These are phyloP conservation scores for Andrena haemorrhoa DNA, from an alignment of 2,888 invertebrate genomes.

Conservation along the genomic window DNA sequence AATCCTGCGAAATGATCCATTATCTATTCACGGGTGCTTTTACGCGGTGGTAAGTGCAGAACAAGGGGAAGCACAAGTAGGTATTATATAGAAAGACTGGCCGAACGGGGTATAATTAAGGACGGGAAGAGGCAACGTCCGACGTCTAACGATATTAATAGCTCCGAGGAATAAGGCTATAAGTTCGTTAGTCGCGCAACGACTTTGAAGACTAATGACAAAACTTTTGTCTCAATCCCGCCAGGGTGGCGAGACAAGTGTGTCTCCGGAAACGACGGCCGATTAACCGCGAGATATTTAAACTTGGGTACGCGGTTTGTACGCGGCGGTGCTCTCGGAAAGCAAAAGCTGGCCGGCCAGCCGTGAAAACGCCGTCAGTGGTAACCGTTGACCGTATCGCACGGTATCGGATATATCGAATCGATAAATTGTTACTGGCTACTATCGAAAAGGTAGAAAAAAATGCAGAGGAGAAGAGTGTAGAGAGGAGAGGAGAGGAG, in stretches of 20 bases:
- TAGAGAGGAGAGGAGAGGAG: neutral
- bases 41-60: conserved; percentile 8
- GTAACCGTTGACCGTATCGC: conserved; percentile 34
- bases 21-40: conserved; percentile 21
- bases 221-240: conserved; percentile 55
- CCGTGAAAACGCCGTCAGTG: conserved; percentile 29
- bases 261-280: conserved; percentile 28
- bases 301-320: neutral
- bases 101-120: conserved; percentile 67
- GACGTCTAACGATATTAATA: conserved; percentile 58
- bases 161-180: conserved; percentile 50
- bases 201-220: conserved; percentile 54
- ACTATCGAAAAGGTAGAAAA: conserved; percentile 6
- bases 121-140: conserved; percentile 59
- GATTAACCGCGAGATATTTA: conserved; percentile 54
- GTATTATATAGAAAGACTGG: conserved; percentile 36
- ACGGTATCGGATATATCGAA: conserved; percentile 61
- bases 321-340: neutral
- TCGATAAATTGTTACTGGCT: conserved; percentile 65
- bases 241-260: conserved; percentile 2
- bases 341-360: neutral
- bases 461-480: neutral
- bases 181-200: conserved; percentile 59
- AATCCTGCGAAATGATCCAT: conserved; percentile 15
- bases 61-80: conserved; percentile 38